Base-by-base conservation (phyloP, 2,888 invertebrate genomes). In the Macaria liturata region DNA sequence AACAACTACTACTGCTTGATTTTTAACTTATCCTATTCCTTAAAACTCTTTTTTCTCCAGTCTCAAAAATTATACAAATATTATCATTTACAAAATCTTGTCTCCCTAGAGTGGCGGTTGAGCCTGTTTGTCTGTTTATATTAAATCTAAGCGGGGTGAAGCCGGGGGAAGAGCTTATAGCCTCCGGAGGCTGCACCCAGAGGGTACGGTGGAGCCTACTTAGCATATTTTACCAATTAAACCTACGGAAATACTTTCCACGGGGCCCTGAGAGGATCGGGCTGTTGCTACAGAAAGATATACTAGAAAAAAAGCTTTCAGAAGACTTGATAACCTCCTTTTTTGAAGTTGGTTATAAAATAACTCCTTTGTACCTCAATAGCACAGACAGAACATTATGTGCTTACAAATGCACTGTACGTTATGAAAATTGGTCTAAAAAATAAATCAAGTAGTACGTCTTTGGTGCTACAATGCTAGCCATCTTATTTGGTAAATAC, bases 151-250 rank as follows among this genome's bases (percentile, higher is more conserved):
- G 8, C 31, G 45, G 45, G 34, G 50, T 43, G 43, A 32, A 64
- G 68, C 63, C 61, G 68, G 65, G 62, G 69, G 63, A 51, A 64
- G 32, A 3, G 43, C 32, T 8, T 1, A 64, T 20, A 3, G 43
- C 32, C 4, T 2, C 43, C 20, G n/a, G 9, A 34, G 50, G 50
- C 51, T 39, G 69, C 49, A 51, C 50, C 20, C 34, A 8, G 32
- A 9, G 46, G 40, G 57, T 69, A 57, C 43, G 70, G 73, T 64
- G n/a, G 65, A 57, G 63, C 56, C 71, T 74, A 71, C 67, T 85
- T 83, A 84, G 72, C 84, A 83, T 83, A 81, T 79, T 84, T 75
- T 70, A 77, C 80, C 83, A 86, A 86, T 86, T 86, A 85, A 84
- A 84, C 72, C 48, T 48, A 48, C 43, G 48, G 42, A 51, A 59